These are phyloP conservation scores for Rhyacophila evoluta DNA, from an alignment of 2,888 invertebrate genomes.

Conservation along the genomic window DNA sequence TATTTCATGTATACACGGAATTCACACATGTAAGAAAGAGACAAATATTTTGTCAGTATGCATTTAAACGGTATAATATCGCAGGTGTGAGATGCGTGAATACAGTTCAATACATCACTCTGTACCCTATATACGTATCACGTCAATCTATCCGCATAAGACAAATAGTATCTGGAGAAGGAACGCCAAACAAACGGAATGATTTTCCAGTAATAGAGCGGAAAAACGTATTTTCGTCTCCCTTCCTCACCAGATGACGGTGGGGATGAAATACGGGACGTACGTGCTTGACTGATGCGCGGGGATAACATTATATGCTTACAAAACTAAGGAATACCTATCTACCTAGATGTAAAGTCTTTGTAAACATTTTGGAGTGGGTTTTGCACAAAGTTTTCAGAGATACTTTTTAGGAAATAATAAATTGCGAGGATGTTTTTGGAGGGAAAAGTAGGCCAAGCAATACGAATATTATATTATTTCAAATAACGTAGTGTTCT, in stretches of 20 bases:
- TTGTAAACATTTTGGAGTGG: constrained; percentile 52
- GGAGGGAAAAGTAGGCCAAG: not conserved
- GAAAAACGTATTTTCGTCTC: constrained; percentile 31
- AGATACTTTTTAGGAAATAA: not conserved
- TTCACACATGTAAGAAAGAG: not conserved
- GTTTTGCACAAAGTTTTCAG: constrained; percentile 32
- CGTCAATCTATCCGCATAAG: constrained; percentile 54
- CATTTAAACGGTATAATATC: constrained; percentile 8
- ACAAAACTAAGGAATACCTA: constrained; percentile 51
- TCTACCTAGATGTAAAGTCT: constrained; percentile 37
- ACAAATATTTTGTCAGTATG: not conserved
- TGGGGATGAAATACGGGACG: constrained; percentile 27
- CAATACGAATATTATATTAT: not conserved
- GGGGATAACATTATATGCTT: constrained; percentile 42
- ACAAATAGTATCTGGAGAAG: constrained; percentile 54
- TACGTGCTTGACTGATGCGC: constrained; percentile 31
- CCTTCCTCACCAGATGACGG: constrained; percentile 26
- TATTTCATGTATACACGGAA: not conserved
- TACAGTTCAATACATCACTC: constrained; percentile 45
- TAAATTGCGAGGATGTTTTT: not conserved
- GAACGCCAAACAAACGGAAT: constrained; percentile 54
- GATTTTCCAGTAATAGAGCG: constrained; percentile 42
- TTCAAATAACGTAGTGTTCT: not conserved
- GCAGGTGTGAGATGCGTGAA: not conserved
- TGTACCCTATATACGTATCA: constrained; percentile 51